Percentiles rank a stretch among this genome's conserved stretches.
Conservation (phyloP, 2,888 invertebrate species). For the Gari tellinella region DNA sequence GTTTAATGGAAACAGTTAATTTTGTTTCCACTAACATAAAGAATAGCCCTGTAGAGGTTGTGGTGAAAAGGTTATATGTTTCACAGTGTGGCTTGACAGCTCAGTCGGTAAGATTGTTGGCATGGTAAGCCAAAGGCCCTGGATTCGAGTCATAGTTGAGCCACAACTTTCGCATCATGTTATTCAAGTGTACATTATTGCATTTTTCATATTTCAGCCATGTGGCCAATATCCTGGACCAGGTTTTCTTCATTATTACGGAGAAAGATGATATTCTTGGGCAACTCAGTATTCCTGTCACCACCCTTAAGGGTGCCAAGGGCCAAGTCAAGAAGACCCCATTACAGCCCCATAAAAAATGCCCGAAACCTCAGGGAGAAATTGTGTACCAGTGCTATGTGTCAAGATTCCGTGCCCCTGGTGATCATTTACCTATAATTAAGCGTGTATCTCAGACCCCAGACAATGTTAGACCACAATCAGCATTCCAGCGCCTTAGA, state of each 20-base stretch:
- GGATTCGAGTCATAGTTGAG: no score
- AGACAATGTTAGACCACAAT: constrained; percentile 41
- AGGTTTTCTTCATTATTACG: constrained; percentile 79
- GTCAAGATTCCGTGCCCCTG: constrained; percentile 69
- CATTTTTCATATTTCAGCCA: constrained; percentile 65
- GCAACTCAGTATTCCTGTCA: constrained; percentile 76
- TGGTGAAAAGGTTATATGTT: no score
- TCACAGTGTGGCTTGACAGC: no score
- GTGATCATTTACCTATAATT: constrained; percentile 54
- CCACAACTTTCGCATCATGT: no score
- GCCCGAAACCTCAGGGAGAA: constrained; percentile 79
- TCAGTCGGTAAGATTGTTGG: no score
- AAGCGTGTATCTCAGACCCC: constrained; percentile 33
- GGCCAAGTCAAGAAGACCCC: constrained; percentile 67
- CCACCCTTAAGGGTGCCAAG: constrained; percentile 69
- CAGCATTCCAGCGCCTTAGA: constrained; percentile 56
- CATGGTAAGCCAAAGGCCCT: no score
- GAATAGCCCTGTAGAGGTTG: no score
- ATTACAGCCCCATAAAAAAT: constrained; percentile 81
- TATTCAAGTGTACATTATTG: no score
- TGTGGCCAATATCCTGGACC: constrained; percentile 71
- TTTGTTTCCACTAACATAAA: no score
- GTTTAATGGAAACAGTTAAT: no score
- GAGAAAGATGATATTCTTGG: constrained; percentile 82
- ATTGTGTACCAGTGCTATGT: constrained; percentile 81